A percentile compares a stretch with the other conserved stretches of the same genome.
Evolutionary conservation across 2,113 vertebrate species (phyloP).

Genomic region (Formicarius rufipectus): DNA sequence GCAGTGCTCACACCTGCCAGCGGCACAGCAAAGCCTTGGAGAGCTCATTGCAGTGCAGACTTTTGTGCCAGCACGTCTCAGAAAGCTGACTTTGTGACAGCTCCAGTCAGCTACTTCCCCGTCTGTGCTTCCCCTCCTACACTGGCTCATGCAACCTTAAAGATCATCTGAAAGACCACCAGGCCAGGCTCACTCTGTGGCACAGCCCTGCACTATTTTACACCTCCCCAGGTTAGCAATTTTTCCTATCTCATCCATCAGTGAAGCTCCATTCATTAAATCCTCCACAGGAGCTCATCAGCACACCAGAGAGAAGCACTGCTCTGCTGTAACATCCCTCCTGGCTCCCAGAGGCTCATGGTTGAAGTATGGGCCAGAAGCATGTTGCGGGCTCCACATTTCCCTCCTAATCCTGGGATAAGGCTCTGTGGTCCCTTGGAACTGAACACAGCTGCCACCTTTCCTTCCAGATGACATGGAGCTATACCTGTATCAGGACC

Average conservation of each 20-base stretch:
- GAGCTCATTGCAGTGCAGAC: not conserved
- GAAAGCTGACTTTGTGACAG: not conserved
- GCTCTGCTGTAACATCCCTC: not conserved
- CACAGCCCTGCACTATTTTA: not conserved
- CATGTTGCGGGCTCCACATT: not conserved
- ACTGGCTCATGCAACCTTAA: accelerated
- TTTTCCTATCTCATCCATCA: conserved; percentile 48
- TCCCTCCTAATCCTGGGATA: not conserved
- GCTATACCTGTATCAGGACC: not conserved
- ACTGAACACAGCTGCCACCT: not conserved
- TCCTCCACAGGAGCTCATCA: not conserved
- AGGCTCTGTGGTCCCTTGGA: not conserved
- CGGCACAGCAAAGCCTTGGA: not conserved
- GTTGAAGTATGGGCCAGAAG: accelerated
- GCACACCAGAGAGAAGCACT: not conserved
- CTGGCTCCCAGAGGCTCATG: not conserved
- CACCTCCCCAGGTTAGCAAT: conserved; percentile 19
- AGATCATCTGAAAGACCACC: not conserved
- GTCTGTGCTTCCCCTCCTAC: accelerated
- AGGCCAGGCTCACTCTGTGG: not conserved
- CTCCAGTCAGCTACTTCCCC: not conserved
- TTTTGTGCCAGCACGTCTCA: not conserved
- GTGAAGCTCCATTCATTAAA: conserved; percentile 29
- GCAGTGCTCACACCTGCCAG: not conserved
- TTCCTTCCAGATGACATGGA: not conserved